phyloP scores from a whole-genome alignment of 2,113 vertebrate genomes.

The Semnornis frantzii region DNA sequence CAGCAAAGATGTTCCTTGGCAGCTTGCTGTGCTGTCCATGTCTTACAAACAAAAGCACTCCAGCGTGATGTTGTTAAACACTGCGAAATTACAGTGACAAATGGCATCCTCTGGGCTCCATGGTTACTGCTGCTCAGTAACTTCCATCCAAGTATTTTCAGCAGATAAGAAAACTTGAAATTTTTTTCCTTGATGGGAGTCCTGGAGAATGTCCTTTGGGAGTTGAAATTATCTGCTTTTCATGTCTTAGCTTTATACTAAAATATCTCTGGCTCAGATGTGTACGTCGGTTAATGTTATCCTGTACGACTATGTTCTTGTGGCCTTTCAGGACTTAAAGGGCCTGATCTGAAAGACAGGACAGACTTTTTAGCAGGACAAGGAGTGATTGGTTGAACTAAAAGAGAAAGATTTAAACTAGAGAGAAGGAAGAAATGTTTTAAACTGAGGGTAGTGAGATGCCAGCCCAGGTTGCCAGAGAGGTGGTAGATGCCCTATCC shows the following conservation, averaged over 20 bases:
- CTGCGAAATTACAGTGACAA: slow-evolving; percentile 2
- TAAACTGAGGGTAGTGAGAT: too few species aligned
- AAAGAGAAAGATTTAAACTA: too few species aligned
- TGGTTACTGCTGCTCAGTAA: background rate
- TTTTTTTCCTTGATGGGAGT: background rate
- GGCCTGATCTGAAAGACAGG: too few species aligned
- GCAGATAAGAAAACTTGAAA: background rate
- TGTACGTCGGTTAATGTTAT: background rate
- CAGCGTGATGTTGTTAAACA: background rate
- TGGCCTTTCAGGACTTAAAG: too few species aligned
- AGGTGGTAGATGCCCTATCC: too few species aligned
- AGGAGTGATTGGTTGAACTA: too few species aligned
- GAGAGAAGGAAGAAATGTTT: too few species aligned
- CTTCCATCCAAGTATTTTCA: background rate
- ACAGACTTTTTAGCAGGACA: too few species aligned
- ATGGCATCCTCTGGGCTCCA: background rate
- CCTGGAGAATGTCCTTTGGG: background rate
- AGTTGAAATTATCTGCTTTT: background rate
- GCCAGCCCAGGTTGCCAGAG: too few species aligned
- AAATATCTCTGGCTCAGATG: background rate
- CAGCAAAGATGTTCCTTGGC: background rate
- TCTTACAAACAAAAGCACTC: background rate
- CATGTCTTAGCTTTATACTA: background rate
- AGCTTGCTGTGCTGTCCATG: background rate
- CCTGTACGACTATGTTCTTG: too few species aligned